Conservation (phyloP, 92 coral and sea anemone genomes). For the Palythoa grandiflora region DNA sequence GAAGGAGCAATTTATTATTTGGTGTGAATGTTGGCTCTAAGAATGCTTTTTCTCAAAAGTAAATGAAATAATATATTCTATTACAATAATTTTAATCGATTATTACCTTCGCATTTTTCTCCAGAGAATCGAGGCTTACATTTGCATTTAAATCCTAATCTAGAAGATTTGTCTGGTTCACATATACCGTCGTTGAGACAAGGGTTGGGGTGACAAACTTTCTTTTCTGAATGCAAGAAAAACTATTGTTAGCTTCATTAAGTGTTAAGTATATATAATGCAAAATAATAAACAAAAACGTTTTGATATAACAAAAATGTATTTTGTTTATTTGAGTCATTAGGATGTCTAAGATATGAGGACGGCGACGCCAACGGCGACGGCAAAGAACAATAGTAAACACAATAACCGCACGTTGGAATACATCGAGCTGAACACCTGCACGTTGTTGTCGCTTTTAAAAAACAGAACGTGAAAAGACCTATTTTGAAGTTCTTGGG, state of each 20-base stretch:
- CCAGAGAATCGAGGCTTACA: conserved; percentile 70
- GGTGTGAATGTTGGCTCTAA: no score
- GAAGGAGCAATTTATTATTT: no score
- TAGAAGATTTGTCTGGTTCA: conserved; percentile 39
- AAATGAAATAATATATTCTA: no score
- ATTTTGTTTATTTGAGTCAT: neutral
- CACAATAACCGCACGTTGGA: no score
- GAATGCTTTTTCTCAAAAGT: no score
- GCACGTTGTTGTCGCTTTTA: neutral
- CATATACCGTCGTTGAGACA: conserved; percentile 87
- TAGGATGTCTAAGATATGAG: no score
- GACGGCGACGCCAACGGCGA: no score
- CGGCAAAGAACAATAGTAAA: no score
- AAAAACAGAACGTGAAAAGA: no score
- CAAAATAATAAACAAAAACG: neutral
- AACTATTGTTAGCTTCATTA: neutral
- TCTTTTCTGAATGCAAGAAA: conserved; percentile 26
- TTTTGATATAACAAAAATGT: neutral
- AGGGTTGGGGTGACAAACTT: conserved; percentile 87
- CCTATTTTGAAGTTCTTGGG: no score
- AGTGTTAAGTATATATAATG: neutral
- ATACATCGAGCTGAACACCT: no score
- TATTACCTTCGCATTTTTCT: conserved; percentile 71
- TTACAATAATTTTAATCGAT: no score
- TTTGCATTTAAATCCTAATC: conserved; percentile 63